Evolutionary conservation across 2,888 invertebrate genomes (phyloP), one percentile per base, ranked within the genome.

Genomic region (Cyaniris semiargus): DNA sequence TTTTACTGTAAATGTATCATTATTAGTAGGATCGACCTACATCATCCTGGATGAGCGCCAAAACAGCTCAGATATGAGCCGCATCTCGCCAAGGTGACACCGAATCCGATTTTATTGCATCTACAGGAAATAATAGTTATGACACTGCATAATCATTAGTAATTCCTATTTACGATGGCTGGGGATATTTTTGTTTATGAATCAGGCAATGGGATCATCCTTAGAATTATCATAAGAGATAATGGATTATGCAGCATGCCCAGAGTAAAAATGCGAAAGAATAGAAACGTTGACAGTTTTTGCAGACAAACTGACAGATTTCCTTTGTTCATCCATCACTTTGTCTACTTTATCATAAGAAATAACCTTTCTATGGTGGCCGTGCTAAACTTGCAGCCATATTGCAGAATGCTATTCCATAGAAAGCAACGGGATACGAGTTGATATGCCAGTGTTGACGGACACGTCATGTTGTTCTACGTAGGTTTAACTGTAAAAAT

Each of bases 11-110:
- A 74, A 74, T 53, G 53, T 74, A 74, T 74, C 48, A 31, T 74
- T 53, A 74, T 74, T 74, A 74, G 74, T 74, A 48, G 74, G 74
- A 27, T 53, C 83, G 83, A 88, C 90, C 90, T 89, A 90, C 85
- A 88, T 90, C 86, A 82, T 79, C 77, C 85, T 91, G 91, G 91
- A 88, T 70, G 79, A 53, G 75, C 82, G 91, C 91, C 91, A 91
- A 86, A 83, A 84, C 87, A 27, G 48, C 79, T 83, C 86, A 88
- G 88, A 89, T 89, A 88, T 74, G 27, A 74, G 48, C 31, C 23
- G 27, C 15, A 53, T 48, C 23, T 27, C 88, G 86, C 83, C 89
- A 90, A 90, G 90, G 90, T 90, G 90, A 90, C 89, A 86, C 87
- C 86, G 87, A 84, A 79, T 76, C 75, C 78, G 74, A 60, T 58